Percentiles rank a stretch among this genome's conserved stretches.
Evolutionary conservation across 2,797 vertebrate genomes (phyloP).

Genomic region (Semotilus atromaculatus): DNA sequence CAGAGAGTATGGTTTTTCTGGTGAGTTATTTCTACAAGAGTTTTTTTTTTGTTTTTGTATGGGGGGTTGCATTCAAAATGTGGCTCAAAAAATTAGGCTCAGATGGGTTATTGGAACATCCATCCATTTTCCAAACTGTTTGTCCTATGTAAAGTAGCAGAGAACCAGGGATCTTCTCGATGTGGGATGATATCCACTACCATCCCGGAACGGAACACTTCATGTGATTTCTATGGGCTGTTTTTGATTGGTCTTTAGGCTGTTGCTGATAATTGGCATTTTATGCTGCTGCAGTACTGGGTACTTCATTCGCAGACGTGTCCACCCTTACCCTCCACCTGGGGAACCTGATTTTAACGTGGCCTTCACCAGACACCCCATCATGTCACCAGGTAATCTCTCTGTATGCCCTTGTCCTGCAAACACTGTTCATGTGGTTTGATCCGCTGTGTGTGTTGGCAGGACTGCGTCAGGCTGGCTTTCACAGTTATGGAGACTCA

Average conservation of each 20-base stretch:
- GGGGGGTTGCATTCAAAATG: neutral
- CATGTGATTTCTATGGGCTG: neutral
- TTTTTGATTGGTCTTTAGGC: constrained; percentile 70
- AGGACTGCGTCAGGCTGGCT: constrained; percentile 77
- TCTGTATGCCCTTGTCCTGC: constrained; percentile 13
- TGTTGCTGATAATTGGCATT: constrained; percentile 85
- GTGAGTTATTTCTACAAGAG: constrained; percentile 8
- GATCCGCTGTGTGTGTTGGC: constrained; percentile 50
- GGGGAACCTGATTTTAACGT: constrained; percentile 83
- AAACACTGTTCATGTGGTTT: neutral
- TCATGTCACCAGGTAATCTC: constrained; percentile 73
- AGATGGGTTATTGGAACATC: neutral
- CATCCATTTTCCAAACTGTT: neutral
- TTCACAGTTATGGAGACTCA: constrained; percentile 80
- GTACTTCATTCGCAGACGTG: constrained; percentile 82
- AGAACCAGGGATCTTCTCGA: neutral
- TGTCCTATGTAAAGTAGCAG: neutral
- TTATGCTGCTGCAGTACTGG: constrained; percentile 84
- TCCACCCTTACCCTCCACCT: constrained; percentile 79
- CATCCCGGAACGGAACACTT: neutral
- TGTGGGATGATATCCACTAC: neutral
- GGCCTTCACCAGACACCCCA: constrained; percentile 81
- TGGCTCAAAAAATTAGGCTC: neutral
- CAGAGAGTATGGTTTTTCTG: constrained; percentile 55
- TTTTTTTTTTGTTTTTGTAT: neutral